phyloP scores from a whole-genome alignment of 2,113 vertebrate genomes.

The Antechinus flavipes region DNA sequence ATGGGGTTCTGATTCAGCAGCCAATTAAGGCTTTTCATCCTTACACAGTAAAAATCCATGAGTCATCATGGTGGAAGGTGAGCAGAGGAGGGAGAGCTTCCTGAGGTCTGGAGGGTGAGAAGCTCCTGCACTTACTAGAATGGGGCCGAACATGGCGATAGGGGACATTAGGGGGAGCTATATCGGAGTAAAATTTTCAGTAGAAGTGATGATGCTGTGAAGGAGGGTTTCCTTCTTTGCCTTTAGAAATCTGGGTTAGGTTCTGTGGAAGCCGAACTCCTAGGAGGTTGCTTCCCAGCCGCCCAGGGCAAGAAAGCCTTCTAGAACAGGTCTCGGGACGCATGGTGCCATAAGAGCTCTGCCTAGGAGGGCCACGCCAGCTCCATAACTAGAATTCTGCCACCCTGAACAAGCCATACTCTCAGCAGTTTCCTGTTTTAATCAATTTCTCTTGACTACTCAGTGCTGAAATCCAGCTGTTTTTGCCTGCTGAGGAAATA shows the following conservation, averaged over 20 bases:
- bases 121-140: neutral
- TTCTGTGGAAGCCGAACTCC: neutral
- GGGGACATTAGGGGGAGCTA: neutral
- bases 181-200: neutral
- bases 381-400: neutral
- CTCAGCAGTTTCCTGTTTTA: neutral
- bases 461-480: neutral
- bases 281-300: neutral
- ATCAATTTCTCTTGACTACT: neutral
- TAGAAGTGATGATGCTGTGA: neutral
- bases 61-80: neutral
- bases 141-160: neutral
- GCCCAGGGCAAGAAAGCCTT: neutral
- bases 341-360: neutral
- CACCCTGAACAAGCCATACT: neutral
- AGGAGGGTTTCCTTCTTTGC: no score
- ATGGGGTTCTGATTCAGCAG: neutral
- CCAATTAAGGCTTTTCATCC: neutral
- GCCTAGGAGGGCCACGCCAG: neutral
- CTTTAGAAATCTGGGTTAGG: neutral
- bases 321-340: neutral
- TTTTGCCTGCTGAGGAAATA: neutral
- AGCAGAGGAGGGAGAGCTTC: neutral
- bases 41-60: neutral
- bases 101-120: neutral